These are phyloP conservation scores for Balanococcus diminutus DNA, from an alignment of 2,888 invertebrate species.

Conservation along the genomic window DNA sequence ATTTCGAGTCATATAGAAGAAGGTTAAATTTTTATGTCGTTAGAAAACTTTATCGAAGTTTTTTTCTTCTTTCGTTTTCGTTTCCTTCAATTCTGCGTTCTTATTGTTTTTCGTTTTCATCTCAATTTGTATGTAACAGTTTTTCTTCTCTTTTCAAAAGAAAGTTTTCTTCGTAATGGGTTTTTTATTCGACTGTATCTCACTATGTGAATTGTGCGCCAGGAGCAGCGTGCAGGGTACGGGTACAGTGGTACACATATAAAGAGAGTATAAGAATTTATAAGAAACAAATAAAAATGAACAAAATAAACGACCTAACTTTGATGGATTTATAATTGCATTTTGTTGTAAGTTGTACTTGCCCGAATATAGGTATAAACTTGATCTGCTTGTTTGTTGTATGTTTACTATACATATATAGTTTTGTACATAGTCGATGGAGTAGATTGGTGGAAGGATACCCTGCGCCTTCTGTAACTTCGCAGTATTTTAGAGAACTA, in stretches of 20 bases:
- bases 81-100: neutral
- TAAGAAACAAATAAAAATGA: constrained; percentile 29
- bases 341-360: neutral
- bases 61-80: neutral
- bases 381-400: neutral
- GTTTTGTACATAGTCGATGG: neutral
- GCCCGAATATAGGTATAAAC: neutral
- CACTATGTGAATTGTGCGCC: neutral
- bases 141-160: constrained; percentile 24
- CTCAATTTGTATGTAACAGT: constrained; percentile 23
- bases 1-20: neutral
- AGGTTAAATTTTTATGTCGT: constrained; percentile 2
- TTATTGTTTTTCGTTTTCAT: constrained; percentile 27
- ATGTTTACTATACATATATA: neutral
- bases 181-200: constrained; percentile 26
- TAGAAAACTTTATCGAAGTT: constrained; percentile 19
- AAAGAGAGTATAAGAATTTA: constrained; percentile 3
- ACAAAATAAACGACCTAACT: constrained; percentile 29
- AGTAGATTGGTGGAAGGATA: neutral
- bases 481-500: neutral
- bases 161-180: constrained; percentile 27
- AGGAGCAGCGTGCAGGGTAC: neutral
- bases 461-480: neutral
- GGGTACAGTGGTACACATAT: neutral
- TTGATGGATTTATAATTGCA: constrained; percentile 41